Evolutionary conservation across 2,797 vertebrate species (phyloP).

Genomic region (Gouania willdenowi): DNA sequence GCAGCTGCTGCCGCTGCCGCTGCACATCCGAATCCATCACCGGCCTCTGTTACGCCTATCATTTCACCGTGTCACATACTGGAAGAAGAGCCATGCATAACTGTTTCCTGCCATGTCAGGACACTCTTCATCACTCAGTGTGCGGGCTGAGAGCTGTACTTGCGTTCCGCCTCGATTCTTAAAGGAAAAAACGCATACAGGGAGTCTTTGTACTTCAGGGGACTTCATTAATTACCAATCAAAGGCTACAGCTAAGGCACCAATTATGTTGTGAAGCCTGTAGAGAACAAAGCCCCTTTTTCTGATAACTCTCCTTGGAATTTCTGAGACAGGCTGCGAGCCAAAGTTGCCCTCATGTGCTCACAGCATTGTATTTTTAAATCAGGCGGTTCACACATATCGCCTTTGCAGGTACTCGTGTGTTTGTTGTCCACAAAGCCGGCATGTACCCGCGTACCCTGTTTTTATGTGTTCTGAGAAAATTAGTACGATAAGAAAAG

Average conservation of each 20-base stretch:
- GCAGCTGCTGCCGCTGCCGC: constrained; percentile 6
- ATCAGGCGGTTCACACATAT: constrained; percentile 12
- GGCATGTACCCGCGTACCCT: too few relatives aligned
- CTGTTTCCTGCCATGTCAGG: constrained; percentile 53
- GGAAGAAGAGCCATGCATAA: constrained; percentile 50
- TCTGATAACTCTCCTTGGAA: constrained; percentile 22
- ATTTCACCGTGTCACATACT: constrained; percentile 59
- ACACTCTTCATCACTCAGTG: constrained; percentile 54
- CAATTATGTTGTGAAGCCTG: background rate
- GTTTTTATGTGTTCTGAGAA: background rate
- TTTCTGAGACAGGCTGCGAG: constrained; percentile 25
- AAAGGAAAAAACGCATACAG: background rate
- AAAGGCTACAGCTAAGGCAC: too few relatives aligned
- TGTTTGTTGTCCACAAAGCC: constrained; percentile 8
- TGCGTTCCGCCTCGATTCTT: constrained; percentile 20
- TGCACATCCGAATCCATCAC: constrained; percentile 57
- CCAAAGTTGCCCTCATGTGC: constrained; percentile 7
- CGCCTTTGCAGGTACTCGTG: constrained; percentile 17
- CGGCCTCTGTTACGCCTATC: constrained; percentile 38
- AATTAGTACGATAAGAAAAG: constrained; percentile 13
- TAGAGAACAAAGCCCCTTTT: too few relatives aligned
- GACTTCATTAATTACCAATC: too few relatives aligned
- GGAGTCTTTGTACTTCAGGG: background rate
- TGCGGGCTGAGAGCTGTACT: constrained; percentile 36
- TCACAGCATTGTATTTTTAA: background rate